Evolutionary conservation across 2,113 vertebrate genomes (phyloP).

Genomic region (Raphicerus campestris): DNA sequence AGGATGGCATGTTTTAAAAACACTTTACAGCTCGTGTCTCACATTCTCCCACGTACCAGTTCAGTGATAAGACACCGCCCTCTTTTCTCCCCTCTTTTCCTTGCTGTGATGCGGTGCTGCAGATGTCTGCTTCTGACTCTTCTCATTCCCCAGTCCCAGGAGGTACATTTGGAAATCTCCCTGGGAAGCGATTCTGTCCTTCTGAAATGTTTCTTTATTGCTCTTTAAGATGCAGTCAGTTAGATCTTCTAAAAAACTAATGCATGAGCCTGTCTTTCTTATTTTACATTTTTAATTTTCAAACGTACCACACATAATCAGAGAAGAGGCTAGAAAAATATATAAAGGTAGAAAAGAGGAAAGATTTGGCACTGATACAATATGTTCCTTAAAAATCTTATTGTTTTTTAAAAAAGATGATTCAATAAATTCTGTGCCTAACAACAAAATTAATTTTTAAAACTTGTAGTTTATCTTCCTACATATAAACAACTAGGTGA

Average conservation of each 20-base stretch:
- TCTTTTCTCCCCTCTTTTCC: neutral
- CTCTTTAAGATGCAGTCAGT: neutral
- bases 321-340: neutral
- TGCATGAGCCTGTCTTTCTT: neutral
- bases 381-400: neutral
- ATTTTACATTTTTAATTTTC: neutral
- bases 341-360: neutral
- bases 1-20: neutral
- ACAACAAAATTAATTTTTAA: conserved; percentile 4
- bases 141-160: neutral
- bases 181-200: neutral
- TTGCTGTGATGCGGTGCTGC: neutral
- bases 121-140: neutral
- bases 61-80: neutral
- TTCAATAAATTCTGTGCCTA: neutral
- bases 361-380: neutral
- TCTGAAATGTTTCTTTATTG: neutral
- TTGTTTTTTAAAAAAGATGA: neutral
- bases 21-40: neutral
- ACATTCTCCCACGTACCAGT: neutral
- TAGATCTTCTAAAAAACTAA: neutral
- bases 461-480: neutral
- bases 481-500: neutral
- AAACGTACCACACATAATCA: neutral
- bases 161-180: neutral